Base-by-base conservation (phyloP, 92 coral and sea anemone species). In the Bergia puertoricense region DNA sequence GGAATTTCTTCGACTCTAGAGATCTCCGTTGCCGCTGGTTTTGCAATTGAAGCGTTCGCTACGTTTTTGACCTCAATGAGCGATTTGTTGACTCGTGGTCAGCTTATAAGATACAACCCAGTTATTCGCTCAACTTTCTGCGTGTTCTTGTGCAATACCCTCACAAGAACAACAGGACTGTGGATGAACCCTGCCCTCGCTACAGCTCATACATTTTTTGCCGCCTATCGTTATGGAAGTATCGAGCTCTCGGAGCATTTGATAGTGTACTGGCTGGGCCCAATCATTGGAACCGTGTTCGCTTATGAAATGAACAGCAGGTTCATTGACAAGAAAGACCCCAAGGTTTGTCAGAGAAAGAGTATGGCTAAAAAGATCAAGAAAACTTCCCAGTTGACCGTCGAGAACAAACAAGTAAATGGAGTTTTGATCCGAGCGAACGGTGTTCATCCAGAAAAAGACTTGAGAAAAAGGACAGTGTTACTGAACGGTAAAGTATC, bases 141-240 rank as follows among this genome's bases (percentile, higher is more conserved):
- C 23, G 93, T 95, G n/a, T 48, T 90, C 50, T 67, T 96, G 74
- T 91, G 94, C 40, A 89, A 89, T 76, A 75, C 90, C 42, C 90
- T 96, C 41, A 90, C 95, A 4, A 94, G 94, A 77, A 96, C 98
- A 3, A 96, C 98, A 2, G 98, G 98, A 39, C 93, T 93, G 3
- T 95, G 98, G 98, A 96, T 96, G 98, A 96, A 95, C 50, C 98
- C 98, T 23, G 98, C 94, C 0, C 89, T 96, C 23, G 98, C 98
- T 2, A 95, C 98, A 14, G 98, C 98, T 40, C 98, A 96, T 43
- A 86, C 95, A 37, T 95, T 95, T 85, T 71, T 84, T 30, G 87
- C 87, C 66, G 89, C 91, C 1, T 91, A 89, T 85, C 86, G 91
- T 43, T 54, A 85, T 50, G 91, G 88, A 67, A 91, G 91, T 51